A percentile compares a stretch with the other conserved stretches of the same genome.
phyloP scores from a whole-genome alignment of 2,113 vertebrate species.

The Chunga burmeisteri region DNA sequence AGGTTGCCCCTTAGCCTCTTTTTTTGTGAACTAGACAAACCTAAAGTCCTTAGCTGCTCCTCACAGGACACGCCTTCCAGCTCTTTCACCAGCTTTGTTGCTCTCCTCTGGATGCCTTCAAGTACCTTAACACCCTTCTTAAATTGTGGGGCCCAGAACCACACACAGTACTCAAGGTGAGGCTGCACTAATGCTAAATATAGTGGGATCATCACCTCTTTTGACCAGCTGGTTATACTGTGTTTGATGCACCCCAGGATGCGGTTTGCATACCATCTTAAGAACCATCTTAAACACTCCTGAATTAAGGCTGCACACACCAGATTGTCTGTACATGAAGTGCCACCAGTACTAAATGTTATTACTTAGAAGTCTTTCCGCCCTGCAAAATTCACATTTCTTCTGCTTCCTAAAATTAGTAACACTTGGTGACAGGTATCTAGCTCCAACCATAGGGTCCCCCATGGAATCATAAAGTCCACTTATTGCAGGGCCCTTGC shows the following conservation, averaged over 20 bases:
- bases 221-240: not conserved
- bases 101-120: not conserved
- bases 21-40: not conserved
- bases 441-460: not conserved
- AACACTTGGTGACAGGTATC: not conserved
- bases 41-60: not conserved
- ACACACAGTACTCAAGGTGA: not conserved
- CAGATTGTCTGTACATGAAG: not conserved
- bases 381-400: not conserved
- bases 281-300: not conserved
- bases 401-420: not conserved
- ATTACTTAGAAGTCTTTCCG: not conserved
- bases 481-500: not conserved
- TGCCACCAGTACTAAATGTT: not conserved
- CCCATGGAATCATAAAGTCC: not conserved
- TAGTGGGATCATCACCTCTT: not conserved
- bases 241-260: not conserved
- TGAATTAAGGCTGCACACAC: not conserved
- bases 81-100: not conserved
- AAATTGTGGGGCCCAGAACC: not conserved
- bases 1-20: not conserved
- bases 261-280: not conserved
- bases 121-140: not conserved
- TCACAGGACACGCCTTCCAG: not conserved
- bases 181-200: not conserved